phyloP scores from a whole-genome alignment of 2,113 vertebrate species.

The Epinephelus lanceolatus region DNA sequence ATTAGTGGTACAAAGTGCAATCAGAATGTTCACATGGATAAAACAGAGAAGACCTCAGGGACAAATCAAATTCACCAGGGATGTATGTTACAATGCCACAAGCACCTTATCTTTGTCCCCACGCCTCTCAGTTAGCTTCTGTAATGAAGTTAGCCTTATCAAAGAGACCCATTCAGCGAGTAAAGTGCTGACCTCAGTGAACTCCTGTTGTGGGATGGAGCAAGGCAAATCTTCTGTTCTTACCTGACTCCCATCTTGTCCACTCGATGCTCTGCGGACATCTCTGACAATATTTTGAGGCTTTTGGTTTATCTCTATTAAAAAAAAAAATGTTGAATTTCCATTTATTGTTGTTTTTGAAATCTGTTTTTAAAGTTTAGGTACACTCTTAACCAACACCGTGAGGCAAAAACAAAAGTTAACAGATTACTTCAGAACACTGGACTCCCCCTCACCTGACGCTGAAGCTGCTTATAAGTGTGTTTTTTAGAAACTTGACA shows the following conservation, averaged over 20 bases:
- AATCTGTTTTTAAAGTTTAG: neutral
- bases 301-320: neutral
- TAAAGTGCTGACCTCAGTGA: slow-evolving; percentile 4
- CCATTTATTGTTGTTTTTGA: neutral
- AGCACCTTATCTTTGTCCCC: neutral
- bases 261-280: neutral
- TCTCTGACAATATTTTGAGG: neutral
- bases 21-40: neutral
- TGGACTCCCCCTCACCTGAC: too few species aligned
- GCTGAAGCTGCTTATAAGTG: too few species aligned
- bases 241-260: neutral
- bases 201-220: neutral
- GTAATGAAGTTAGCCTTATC: slow-evolving; percentile 10
- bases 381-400: too few species aligned
- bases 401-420: too few species aligned
- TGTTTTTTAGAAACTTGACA: too few species aligned
- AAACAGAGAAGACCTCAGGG: slow-evolving; percentile 4
- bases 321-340: neutral
- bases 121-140: slow-evolving; percentile 4
- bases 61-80: neutral
- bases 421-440: too few species aligned
- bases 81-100: slow-evolving; percentile 1
- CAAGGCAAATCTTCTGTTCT: neutral
- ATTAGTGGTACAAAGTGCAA: neutral
- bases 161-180: slow-evolving; percentile 31